phyloP scores from a whole-genome alignment of 2,888 invertebrate genomes.

The Acrobasis suavella region DNA sequence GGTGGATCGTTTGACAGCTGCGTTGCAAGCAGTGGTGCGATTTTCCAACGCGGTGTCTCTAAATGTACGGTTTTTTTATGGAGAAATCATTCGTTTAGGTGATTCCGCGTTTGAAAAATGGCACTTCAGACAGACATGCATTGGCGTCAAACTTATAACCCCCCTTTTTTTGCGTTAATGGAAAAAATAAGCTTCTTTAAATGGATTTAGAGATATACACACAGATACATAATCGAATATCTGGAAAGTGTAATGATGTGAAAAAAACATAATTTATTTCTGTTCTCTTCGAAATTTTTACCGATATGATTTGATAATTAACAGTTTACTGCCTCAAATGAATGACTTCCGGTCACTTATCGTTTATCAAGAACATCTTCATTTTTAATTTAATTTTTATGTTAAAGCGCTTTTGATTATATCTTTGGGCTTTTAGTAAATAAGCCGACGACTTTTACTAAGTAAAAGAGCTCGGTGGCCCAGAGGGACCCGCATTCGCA shows the following conservation, averaged over 20 bases:
- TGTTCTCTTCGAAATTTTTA: not conserved
- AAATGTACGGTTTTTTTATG: too few relatives aligned
- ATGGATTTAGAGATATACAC: too few relatives aligned
- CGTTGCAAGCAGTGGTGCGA: too few relatives aligned
- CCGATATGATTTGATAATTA: conserved; percentile 37
- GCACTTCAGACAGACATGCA: too few relatives aligned
- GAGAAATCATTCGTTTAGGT: too few relatives aligned
- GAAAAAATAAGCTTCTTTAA: too few relatives aligned
- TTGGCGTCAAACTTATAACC: too few relatives aligned
- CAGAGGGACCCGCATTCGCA: too few relatives aligned
- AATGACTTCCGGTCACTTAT: conserved; percentile 45
- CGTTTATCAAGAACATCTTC: conserved; percentile 37
- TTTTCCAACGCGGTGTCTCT: too few relatives aligned
- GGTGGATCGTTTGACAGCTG: too few relatives aligned
- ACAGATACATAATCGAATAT: not conserved
- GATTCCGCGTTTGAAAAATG: too few relatives aligned
- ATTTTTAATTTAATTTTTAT: conserved; percentile 24
- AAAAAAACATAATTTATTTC: not conserved
- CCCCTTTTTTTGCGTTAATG: too few relatives aligned
- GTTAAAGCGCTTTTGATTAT: conserved; percentile 8
- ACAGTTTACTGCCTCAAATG: conserved; percentile 37
- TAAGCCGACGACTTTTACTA: not conserved
- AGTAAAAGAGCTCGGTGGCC: not conserved
- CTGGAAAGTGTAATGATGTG: not conserved
- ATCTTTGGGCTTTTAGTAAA: not conserved